Percentiles rank a stretch among this genome's conserved stretches.
phyloP scores from a whole-genome alignment of 2,888 invertebrate genomes.

The Villa cingulata region DNA sequence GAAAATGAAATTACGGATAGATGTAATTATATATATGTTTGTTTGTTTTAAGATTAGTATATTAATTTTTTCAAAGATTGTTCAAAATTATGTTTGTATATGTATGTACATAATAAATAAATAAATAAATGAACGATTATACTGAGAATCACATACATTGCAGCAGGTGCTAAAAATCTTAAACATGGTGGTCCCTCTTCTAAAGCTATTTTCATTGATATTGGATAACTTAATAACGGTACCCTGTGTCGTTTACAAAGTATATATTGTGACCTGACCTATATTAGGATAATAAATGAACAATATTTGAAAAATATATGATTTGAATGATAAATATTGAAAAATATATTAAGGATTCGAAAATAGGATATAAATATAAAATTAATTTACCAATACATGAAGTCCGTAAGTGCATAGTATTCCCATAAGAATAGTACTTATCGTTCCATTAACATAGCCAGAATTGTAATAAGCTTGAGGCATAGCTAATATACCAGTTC shows the following conservation, averaged over 20 bases:
- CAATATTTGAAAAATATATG: background rate
- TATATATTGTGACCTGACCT: slow-evolving; percentile 42
- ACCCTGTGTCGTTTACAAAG: slow-evolving; percentile 51
- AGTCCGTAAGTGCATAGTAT: slow-evolving; percentile 74
- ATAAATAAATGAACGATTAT: background rate
- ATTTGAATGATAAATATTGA: background rate
- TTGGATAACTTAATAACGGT: slow-evolving; percentile 70
- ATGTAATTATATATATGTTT: no score
- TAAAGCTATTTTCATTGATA: slow-evolving; percentile 66
- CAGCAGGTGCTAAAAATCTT: slow-evolving; percentile 44
- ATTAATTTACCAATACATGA: slow-evolving; percentile 53
- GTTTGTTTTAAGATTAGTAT: no score
- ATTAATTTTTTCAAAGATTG: no score
- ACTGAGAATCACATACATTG: slow-evolving; percentile 29
- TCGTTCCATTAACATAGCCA: slow-evolving; percentile 63
- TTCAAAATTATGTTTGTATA: no score
- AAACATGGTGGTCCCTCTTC: slow-evolving; percentile 56
- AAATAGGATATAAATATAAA: background rate
- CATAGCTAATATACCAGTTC: slow-evolving; percentile 89
- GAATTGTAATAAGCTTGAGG: slow-evolving; percentile 81
- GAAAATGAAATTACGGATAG: no score
- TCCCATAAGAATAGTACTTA: slow-evolving; percentile 67
- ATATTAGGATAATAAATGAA: background rate
- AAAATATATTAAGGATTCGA: background rate
- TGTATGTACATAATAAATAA: background rate